Percentiles rank a stretch among this genome's conserved stretches.
Evolutionary conservation across 2,113 vertebrate genomes (phyloP).

Genomic region (Misgurnus mizolepis): DNA sequence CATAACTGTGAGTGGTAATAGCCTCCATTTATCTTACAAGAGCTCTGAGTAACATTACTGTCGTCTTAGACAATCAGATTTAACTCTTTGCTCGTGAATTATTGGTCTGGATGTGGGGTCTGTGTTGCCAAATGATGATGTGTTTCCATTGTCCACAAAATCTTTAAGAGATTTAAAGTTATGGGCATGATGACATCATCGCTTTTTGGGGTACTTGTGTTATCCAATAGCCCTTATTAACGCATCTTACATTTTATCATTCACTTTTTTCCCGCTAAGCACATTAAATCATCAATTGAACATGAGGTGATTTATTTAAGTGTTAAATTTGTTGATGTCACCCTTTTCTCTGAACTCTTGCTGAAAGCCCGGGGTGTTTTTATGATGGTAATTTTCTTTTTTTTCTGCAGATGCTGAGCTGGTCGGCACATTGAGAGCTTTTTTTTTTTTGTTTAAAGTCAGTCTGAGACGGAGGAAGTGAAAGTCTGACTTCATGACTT

Average conservation of each 20-base stretch:
- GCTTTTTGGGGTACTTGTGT: neutral
- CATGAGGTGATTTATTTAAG: too few species aligned
- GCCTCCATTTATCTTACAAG: neutral
- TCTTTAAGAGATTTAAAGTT: neutral
- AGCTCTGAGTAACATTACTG: neutral
- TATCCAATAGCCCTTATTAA: neutral
- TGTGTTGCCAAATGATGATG: neutral
- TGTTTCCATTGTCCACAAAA: neutral
- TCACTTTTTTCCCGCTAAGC: too few species aligned
- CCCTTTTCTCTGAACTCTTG: neutral
- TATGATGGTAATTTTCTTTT: too few species aligned
- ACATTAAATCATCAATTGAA: too few species aligned
- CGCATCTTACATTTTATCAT: neutral
- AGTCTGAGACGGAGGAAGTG: neutral
- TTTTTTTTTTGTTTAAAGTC: too few species aligned
- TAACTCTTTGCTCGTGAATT: neutral
- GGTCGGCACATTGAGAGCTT: neutral
- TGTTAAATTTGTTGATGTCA: too few species aligned
- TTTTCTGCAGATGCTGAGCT: neutral
- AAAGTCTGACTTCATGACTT: slow-evolving; percentile 16
- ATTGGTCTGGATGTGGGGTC: neutral
- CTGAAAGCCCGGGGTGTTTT: neutral
- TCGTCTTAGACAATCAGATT: neutral
- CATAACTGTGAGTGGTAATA: neutral
- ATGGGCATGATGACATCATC: too few species aligned